These are phyloP conservation scores for Phyllotreta striolata DNA, from an alignment of 2,888 invertebrate species.

Conservation along the genomic window DNA sequence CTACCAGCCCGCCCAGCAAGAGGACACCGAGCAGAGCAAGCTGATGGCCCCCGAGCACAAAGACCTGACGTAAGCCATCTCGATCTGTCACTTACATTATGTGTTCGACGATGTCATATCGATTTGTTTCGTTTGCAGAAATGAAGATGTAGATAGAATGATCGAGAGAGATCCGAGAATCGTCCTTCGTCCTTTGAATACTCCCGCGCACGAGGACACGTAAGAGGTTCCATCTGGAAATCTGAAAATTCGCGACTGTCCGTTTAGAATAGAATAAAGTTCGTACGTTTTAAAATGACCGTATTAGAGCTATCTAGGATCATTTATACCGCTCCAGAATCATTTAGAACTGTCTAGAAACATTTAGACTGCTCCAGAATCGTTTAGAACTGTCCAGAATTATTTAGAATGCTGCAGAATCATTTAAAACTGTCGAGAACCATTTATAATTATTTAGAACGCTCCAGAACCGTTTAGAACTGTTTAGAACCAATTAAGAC, in stretches of 20 bases:
- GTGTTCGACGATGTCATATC: constrained; percentile 5
- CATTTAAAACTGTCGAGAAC: too few species aligned
- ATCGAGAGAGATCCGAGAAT: constrained; percentile 75
- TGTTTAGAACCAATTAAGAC: too few species aligned
- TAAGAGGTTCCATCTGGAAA: constrained; percentile 19
- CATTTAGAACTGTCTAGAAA: too few species aligned
- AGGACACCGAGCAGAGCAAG: constrained; percentile 75
- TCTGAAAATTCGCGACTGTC: neutral
- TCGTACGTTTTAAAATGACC: constrained; percentile 28
- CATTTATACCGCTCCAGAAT: too few species aligned
- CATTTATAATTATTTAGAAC: too few species aligned
- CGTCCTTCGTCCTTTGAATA: constrained; percentile 70
- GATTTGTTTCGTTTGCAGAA: constrained; percentile 47
- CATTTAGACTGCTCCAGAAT: too few species aligned
- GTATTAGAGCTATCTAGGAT: too few species aligned
- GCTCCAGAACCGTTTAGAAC: too few species aligned
- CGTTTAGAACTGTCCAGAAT: too few species aligned
- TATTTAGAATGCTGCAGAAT: too few species aligned
- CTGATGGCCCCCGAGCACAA: constrained; percentile 76
- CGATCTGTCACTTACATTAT: neutral
- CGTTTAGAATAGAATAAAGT: constrained; percentile 18
- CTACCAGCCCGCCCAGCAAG: constrained; percentile 69
- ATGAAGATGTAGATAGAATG: constrained; percentile 79
- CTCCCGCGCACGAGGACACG: constrained; percentile 65
- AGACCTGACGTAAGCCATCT: constrained; percentile 67